Conservation (phyloP, 2,888 invertebrate species). For the Spodoptera exigua region DNA sequence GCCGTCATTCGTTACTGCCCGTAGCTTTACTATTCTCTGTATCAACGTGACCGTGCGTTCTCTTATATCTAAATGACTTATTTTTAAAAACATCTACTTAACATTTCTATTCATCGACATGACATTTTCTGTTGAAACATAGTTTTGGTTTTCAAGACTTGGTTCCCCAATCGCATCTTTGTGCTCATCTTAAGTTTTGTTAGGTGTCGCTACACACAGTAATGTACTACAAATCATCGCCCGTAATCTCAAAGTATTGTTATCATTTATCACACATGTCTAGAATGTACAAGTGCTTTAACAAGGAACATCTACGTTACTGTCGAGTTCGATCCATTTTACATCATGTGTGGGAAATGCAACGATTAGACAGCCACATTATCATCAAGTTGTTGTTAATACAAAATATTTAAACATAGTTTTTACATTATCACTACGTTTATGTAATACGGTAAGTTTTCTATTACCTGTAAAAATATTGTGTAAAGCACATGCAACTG, state of each 20-base stretch:
- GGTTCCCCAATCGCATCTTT: constrained; percentile 81
- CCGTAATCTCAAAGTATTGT: constrained; percentile 70
- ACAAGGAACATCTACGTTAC: constrained; percentile 84
- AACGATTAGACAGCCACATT: constrained; percentile 86
- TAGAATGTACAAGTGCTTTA: constrained; percentile 76
- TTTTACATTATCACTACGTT: constrained; percentile 83
- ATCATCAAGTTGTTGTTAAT: constrained; percentile 76
- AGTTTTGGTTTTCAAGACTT: constrained; percentile 82
- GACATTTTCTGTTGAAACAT: constrained; percentile 76
- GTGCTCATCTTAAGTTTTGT: constrained; percentile 69
- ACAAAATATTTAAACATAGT: constrained; percentile 84
- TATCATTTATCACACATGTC: constrained; percentile 75
- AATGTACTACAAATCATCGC: constrained; percentile 57
- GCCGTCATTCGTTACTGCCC: constrained; percentile 78
- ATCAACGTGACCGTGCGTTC: constrained; percentile 81
- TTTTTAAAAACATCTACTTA: constrained; percentile 86
- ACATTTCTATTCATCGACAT: constrained; percentile 84
- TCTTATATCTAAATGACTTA: constrained; percentile 85
- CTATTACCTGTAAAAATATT: constrained; percentile 88
- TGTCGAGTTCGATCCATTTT: constrained; percentile 68
- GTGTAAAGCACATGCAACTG: constrained; percentile 86
- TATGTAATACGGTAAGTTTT: constrained; percentile 85
- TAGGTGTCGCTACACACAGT: constrained; percentile 61
- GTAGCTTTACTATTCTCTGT: constrained; percentile 77
- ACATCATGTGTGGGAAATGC: constrained; percentile 84